Percentiles rank a stretch among this genome's conserved stretches.
These are phyloP conservation scores for Cuniculus paca DNA, from an alignment of 2,797 vertebrate genomes.

Conservation along the genomic window DNA sequence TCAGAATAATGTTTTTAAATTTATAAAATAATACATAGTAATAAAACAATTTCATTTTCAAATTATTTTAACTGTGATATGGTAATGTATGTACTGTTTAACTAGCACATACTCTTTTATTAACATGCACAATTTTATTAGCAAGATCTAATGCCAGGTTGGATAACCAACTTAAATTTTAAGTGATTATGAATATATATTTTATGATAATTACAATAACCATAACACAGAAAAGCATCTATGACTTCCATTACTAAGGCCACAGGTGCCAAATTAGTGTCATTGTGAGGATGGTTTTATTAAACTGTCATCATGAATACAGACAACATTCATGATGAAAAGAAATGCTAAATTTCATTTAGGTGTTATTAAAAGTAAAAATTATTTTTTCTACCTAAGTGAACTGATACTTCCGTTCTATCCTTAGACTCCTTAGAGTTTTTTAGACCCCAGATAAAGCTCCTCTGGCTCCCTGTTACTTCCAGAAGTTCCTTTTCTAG, in stretches of 20 bases:
- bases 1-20: background rate
- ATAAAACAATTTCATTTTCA: conserved; percentile 13
- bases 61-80: conserved; percentile 12
- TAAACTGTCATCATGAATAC: background rate
- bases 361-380: background rate
- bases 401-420: background rate
- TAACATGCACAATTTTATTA: background rate
- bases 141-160: background rate
- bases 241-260: background rate
- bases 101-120: background rate
- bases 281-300: background rate
- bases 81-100: background rate
- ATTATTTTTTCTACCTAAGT: background rate
- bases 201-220: background rate
- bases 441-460: background rate
- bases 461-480: background rate
- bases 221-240: background rate
- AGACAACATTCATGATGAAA: background rate
- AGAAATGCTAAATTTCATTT: background rate
- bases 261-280: background rate
- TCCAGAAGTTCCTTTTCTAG: background rate
- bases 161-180: background rate
- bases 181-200: background rate
- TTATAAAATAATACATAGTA: background rate
- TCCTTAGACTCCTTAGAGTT: background rate